phyloP scores from a whole-genome alignment of 2,797 vertebrate species.

The Xiphophorus birchmanni region DNA sequence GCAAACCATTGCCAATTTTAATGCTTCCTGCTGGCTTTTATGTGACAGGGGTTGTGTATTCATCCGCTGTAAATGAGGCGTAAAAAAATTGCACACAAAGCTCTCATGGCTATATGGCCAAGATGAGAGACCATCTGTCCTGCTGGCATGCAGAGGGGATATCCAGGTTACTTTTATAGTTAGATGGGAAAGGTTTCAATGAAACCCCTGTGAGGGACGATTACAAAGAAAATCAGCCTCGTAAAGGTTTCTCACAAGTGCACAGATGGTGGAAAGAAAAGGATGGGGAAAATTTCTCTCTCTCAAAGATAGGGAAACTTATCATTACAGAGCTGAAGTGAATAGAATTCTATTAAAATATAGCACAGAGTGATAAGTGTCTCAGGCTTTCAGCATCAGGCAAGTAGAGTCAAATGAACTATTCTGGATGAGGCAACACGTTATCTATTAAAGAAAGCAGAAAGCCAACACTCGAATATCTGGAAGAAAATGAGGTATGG shows the following conservation, averaged over 20 bases:
- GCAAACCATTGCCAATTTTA: conserved; percentile 22
- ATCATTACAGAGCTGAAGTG: conserved; percentile 77
- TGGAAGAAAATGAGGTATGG: conserved; percentile 26
- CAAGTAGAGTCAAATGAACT: conserved; percentile 72
- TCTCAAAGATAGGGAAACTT: conserved; percentile 74
- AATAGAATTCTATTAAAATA: conserved; percentile 79
- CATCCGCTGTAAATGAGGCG: conserved; percentile 34
- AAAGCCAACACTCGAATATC: conserved; percentile 44
- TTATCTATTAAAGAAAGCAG: conserved; percentile 64
- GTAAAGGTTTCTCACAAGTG: conserved; percentile 53
- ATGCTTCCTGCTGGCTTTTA: conserved; percentile 19
- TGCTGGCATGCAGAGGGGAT: conserved; percentile 48
- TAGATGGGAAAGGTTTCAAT: conserved; percentile 38
- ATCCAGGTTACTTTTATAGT: conserved; percentile 45
- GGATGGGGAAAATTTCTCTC: conserved; percentile 28
- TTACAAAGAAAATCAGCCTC: conserved; percentile 33
- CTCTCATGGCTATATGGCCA: conserved; percentile 9
- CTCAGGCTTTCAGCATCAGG: conserved; percentile 68
- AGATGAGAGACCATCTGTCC: conserved; percentile 51
- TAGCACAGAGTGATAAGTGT: conserved; percentile 73
- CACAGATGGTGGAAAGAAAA: conserved; percentile 39
- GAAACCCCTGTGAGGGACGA: conserved; percentile 25
- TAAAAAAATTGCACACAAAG: conserved; percentile 4
- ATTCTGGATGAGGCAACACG: conserved; percentile 63
- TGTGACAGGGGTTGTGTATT: conserved; percentile 25